Base-by-base conservation (phyloP, 2,113 vertebrate species). In the Stercorarius parasiticus region DNA sequence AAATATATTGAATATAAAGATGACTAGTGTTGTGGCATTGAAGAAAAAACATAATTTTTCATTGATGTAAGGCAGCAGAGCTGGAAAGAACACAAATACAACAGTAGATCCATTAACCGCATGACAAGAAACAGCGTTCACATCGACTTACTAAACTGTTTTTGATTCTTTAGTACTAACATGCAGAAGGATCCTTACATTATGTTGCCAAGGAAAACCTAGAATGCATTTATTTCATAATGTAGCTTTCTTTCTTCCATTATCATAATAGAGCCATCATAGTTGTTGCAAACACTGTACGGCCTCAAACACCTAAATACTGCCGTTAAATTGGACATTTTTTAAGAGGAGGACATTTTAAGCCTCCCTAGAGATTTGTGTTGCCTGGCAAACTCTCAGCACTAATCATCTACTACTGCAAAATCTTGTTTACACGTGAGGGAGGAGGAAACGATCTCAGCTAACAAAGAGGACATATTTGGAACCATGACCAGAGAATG, bases 261-360 rank as follows among this genome's bases (percentile, higher is more conserved):
- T 98, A 98, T 98, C 96, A 97, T 98, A 98, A 98, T 94, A 97
- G 96, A 98, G 97, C 78, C 83, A 95, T 97, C 97, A 97, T 40
- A 42, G 90, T 96, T 96, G 95, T 90, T 93, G 83, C 90, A 96
- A 98, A 96, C 92, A 93, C 94, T 74, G 88, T 74, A 94, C 62
- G 90, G 96, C 94, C 95, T 95, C 69, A 89, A 96, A 94, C 96
- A 98, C 96, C 98, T 97, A 96, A 96, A 96, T 43, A 86, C 79
- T 74, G 92, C 86, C 16, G 6, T 94, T 97, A 97, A 88, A 95
- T 76, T 70, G 92, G 93, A 91, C 50, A 55, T 90, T 97, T 96
- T 97, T 96, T 92, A 96, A 67, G 70, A 95, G 43, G 66, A 85
- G 95, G 79, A 91, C 86, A 88, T 94, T 96, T 95, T 77, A 94